phyloP scores from a whole-genome alignment of 2,113 vertebrate species.

The Leuciscus idus region DNA sequence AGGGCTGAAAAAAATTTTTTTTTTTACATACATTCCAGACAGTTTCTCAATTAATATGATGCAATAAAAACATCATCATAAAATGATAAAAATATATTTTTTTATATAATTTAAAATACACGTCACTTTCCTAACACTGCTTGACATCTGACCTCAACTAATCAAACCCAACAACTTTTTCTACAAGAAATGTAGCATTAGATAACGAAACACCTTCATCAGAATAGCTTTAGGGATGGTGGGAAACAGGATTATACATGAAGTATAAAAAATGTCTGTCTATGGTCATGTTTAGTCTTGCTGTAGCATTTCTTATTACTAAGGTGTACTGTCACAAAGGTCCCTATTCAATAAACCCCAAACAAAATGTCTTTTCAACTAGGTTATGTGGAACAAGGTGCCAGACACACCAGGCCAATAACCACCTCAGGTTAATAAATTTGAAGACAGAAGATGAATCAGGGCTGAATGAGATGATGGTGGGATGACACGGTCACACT shows the following conservation, averaged over 20 bases:
- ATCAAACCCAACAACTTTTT: background rate
- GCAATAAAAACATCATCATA: background rate
- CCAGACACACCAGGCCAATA: background rate
- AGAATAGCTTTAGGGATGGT: background rate
- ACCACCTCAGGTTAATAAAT: background rate
- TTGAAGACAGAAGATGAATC: background rate
- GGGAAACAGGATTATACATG: no score
- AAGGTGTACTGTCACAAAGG: background rate
- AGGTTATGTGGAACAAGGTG: background rate
- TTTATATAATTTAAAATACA: background rate
- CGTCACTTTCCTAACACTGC: background rate
- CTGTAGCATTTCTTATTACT: background rate
- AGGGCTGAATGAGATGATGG: background rate
- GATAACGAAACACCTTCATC: background rate
- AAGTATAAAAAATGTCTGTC: background rate
- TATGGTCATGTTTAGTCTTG: background rate
- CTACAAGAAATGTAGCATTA: background rate
- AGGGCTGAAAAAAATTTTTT: background rate
- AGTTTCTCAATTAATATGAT: background rate
- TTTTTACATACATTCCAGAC: background rate
- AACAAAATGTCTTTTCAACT: background rate
- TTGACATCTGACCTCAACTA: background rate
- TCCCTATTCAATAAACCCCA: constrained; percentile 3
- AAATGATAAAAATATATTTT: background rate
- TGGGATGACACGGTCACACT: background rate